Conservation (phyloP, 2,888 invertebrate species). For the Agrypnus murinus region DNA sequence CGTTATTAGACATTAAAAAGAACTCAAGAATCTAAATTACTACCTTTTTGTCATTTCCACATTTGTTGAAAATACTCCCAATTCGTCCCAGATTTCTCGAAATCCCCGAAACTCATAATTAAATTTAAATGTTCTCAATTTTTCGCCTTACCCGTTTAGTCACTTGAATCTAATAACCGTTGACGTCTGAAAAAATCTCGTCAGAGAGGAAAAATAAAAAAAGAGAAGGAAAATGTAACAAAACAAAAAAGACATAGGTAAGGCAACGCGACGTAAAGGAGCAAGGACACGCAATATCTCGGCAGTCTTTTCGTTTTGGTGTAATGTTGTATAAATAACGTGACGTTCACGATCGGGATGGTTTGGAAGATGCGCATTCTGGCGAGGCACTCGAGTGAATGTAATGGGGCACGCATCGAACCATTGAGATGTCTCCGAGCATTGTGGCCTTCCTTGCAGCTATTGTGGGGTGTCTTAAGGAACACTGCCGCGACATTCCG, state of each 20-base stretch:
- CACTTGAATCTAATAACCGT: slow-evolving; percentile 15
- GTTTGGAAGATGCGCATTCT: slow-evolving; percentile 54
- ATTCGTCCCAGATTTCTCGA: no score
- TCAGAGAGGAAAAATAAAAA: not conserved
- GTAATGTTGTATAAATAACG: slow-evolving; percentile 57
- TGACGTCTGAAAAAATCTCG: not conserved
- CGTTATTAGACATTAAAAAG: no score
- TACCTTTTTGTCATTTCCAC: no score
- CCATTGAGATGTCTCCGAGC: slow-evolving; percentile 74
- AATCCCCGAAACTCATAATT: no score
- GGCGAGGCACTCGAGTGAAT: slow-evolving; percentile 57
- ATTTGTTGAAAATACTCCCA: no score
- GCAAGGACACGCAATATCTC: slow-evolving; percentile 34
- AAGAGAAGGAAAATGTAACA: slow-evolving; percentile 21
- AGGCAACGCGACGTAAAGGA: not conserved
- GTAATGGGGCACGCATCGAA: slow-evolving; percentile 67
- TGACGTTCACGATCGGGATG: slow-evolving; percentile 53
- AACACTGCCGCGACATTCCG: slow-evolving; percentile 49
- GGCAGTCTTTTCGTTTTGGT: slow-evolving; percentile 49
- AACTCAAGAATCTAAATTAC: no score
- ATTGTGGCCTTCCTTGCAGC: slow-evolving; percentile 54
- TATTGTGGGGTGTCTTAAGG: slow-evolving; percentile 48
- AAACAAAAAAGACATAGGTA: slow-evolving; percentile 25
- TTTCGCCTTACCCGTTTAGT: not conserved
- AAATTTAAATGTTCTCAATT: no score